phyloP scores from a whole-genome alignment of 2,888 invertebrate genomes.

The Ctena decussata region DNA sequence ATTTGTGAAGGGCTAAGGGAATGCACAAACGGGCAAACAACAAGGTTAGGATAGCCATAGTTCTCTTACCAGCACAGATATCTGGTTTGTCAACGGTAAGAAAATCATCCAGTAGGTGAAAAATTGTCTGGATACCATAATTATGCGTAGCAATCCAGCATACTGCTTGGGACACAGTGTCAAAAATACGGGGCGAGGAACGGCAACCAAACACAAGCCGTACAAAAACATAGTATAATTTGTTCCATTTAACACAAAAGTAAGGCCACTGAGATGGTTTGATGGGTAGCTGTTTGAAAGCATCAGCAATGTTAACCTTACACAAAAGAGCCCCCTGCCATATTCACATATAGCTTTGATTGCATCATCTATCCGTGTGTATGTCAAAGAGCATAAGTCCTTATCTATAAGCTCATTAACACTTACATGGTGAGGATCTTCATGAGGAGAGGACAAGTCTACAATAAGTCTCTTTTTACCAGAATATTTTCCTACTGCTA shows the following conservation, averaged over 20 bases:
- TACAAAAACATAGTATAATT: constrained; percentile 46
- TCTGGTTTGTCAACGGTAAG: constrained; percentile 30
- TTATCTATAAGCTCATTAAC: constrained; percentile 62
- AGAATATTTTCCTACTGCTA: constrained; percentile 58
- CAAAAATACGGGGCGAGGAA: constrained; percentile 49
- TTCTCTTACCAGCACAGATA: constrained; percentile 29
- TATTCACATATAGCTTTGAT: constrained; percentile 40
- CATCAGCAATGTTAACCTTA: constrained; percentile 55
- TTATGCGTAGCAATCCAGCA: constrained; percentile 54
- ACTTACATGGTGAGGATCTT: constrained; percentile 39
- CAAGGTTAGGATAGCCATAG: constrained; percentile 43
- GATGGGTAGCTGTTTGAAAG: constrained; percentile 55
- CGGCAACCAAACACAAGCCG: constrained; percentile 50
- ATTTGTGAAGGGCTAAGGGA: constrained; percentile 47
- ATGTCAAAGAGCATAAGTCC: constrained; percentile 41
- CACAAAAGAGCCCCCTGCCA: constrained; percentile 37
- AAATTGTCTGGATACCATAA: constrained; percentile 39
- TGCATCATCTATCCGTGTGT: constrained; percentile 64
- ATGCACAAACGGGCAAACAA: constrained; percentile 48
- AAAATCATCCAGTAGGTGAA: constrained; percentile 59
- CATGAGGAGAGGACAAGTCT: constrained; percentile 63
- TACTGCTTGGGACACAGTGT: constrained; percentile 40
- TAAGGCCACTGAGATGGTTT: constrained; percentile 40
- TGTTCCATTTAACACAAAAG: constrained; percentile 54
- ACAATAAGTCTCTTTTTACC: constrained; percentile 57